phyloP scores from a whole-genome alignment of 1,140 invertebrate genomes.

The Caenorhabditis brenneri region DNA sequence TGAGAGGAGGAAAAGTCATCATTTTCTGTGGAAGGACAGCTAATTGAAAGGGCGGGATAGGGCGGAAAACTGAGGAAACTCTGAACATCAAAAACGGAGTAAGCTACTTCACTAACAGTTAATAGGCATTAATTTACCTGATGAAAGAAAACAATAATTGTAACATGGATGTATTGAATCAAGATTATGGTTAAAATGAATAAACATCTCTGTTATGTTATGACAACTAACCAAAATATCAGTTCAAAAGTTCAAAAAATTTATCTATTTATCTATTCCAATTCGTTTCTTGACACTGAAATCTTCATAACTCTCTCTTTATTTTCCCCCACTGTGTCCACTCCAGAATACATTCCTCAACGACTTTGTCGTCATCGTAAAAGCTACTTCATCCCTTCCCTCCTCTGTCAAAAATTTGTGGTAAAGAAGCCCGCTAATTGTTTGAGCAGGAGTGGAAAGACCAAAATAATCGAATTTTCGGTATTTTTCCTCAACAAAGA shows the following conservation, averaged over 20 bases:
- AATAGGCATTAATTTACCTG: too few species aligned
- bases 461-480: constrained; percentile 27
- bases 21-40: background rate
- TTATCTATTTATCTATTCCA: too few species aligned
- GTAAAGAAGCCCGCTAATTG: background rate
- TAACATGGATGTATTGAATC: too few species aligned
- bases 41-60: background rate
- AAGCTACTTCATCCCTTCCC: background rate
- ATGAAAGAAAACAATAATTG: too few species aligned
- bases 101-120: too few species aligned
- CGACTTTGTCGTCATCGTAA: background rate
- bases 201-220: too few species aligned
- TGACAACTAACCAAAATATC: too few species aligned
- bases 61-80: background rate
- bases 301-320: too few species aligned
- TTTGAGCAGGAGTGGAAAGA: background rate
- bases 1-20: background rate
- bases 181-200: too few species aligned
- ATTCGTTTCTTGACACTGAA: too few species aligned
- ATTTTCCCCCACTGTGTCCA: background rate
- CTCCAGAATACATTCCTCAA: constrained; percentile 31
- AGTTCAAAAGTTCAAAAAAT: too few species aligned
- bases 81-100: too few species aligned
- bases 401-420: background rate
- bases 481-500: background rate